Conservation (phyloP, 2,797 vertebrate species). For the Hephaestus fuliginosus region DNA sequence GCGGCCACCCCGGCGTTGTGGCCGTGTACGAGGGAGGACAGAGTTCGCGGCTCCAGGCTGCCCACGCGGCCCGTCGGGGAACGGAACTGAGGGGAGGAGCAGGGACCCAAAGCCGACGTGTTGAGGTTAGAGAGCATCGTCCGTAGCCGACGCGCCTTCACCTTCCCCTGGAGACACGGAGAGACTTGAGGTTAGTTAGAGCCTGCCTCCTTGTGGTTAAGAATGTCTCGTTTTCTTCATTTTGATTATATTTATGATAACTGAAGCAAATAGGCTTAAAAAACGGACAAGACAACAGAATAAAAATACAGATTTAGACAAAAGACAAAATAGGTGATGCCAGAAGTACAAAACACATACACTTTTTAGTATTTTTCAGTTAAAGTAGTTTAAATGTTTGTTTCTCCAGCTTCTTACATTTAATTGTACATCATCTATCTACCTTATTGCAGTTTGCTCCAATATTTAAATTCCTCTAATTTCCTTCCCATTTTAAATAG, state of each 20-base stretch:
- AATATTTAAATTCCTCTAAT: neutral
- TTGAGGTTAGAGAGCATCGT: slow-evolving; percentile 90
- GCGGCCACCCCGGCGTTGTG: slow-evolving; percentile 86
- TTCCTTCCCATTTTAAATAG: neutral
- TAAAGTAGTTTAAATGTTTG: neutral
- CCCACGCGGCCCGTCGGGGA: slow-evolving; percentile 86
- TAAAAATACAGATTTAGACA: neutral
- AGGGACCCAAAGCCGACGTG: slow-evolving; percentile 87
- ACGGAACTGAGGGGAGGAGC: slow-evolving; percentile 87
- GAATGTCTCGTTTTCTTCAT: neutral
- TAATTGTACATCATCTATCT: neutral
- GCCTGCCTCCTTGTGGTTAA: slow-evolving; percentile 71
- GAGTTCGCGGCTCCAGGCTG: slow-evolving; percentile 82
- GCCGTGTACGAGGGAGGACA: slow-evolving; percentile 85
- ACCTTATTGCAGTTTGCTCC: neutral
- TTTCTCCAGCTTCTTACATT: neutral
- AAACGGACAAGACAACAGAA: neutral
- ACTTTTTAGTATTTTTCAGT: neutral
- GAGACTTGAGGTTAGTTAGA: neutral
- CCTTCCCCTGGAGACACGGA: slow-evolving; percentile 87
- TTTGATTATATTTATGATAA: neutral
- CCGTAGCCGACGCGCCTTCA: slow-evolving; percentile 89
- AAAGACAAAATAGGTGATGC: neutral
- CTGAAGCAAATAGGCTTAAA: neutral
- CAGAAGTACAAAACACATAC: neutral